These are phyloP conservation scores for Scleropages formosus DNA, from an alignment of 2,797 vertebrate genomes.

Conservation along the genomic window DNA sequence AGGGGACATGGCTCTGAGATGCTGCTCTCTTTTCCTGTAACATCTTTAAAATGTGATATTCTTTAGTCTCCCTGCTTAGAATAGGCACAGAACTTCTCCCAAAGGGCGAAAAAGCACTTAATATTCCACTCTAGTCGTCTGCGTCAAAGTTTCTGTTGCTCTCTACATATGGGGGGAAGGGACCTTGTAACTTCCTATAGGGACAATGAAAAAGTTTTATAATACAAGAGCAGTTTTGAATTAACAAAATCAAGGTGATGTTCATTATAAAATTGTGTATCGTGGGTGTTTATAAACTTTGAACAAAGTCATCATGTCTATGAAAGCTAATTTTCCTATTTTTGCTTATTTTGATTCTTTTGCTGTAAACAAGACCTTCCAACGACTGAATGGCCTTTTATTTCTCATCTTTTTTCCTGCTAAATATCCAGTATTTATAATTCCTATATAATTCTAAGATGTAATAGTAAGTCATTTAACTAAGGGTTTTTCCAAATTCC, in stretches of 20 bases:
- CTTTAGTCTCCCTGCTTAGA: not conserved
- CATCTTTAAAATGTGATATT: not conserved
- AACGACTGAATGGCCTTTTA: no score
- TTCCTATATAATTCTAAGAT: no score
- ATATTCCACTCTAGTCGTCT: not conserved
- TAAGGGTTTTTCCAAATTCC: no score
- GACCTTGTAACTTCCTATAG: not conserved
- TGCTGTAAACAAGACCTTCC: no score
- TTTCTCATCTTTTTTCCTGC: no score
- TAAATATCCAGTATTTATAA: no score
- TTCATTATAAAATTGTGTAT: constrained; percentile 14
- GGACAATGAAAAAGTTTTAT: not conserved
- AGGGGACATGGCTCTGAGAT: not conserved
- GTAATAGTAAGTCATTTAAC: no score
- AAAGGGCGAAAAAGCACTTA: not conserved
- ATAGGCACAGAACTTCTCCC: not conserved
- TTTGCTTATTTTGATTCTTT: no score
- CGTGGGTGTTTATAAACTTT: not conserved
- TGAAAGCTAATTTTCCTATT: no score
- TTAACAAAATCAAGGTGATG: constrained; percentile 5
- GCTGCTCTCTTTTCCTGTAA: not conserved
- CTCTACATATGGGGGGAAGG: not conserved
- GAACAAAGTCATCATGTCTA: not conserved
- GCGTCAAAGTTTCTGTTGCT: constrained; percentile 3
- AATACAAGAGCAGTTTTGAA: not conserved